Conservation (phyloP, 2,888 invertebrate genomes). For the Sycophila texana region DNA sequence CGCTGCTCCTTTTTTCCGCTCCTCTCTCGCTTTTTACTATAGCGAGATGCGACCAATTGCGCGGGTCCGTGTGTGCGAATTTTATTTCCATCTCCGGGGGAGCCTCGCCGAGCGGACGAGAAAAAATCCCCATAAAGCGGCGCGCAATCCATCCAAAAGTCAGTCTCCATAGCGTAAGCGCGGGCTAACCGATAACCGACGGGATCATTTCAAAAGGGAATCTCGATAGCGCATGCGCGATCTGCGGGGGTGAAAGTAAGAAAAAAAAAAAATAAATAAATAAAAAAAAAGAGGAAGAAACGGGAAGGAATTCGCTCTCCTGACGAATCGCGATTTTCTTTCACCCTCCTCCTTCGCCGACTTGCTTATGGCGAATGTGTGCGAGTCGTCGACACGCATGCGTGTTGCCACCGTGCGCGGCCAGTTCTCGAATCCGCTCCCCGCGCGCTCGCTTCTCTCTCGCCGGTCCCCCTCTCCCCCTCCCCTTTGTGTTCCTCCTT, state of each 20-base stretch:
- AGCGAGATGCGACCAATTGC: constrained; percentile 40
- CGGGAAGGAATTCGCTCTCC: constrained; percentile 73
- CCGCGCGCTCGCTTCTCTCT: constrained; percentile 5
- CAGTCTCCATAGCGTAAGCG: constrained; percentile 55
- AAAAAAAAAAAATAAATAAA: background rate
- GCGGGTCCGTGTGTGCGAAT: constrained; percentile 56
- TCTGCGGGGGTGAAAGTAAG: background rate
- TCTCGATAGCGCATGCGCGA: no score
- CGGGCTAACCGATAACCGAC: no score
- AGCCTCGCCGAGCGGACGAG: constrained; percentile 52
- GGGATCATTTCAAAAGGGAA: no score
- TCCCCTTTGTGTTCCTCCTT: constrained; percentile 43
- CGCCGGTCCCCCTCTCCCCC: constrained; percentile 11
- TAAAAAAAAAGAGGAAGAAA: background rate
- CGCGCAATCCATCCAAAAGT: constrained; percentile 65
- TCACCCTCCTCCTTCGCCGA: background rate
- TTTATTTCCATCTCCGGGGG: constrained; percentile 56
- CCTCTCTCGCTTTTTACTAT: constrained; percentile 34
- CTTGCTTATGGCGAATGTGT: no score
- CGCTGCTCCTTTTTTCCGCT: constrained; percentile 55
- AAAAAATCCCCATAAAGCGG: constrained; percentile 76
- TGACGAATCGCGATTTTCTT: constrained; percentile 74
- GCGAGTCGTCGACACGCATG: background rate
- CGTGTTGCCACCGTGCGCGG: constrained; percentile 28
- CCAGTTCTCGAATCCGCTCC: constrained; percentile 43